Conservation (phyloP, 2,113 vertebrate species). For the Seriola aureovittata region DNA sequence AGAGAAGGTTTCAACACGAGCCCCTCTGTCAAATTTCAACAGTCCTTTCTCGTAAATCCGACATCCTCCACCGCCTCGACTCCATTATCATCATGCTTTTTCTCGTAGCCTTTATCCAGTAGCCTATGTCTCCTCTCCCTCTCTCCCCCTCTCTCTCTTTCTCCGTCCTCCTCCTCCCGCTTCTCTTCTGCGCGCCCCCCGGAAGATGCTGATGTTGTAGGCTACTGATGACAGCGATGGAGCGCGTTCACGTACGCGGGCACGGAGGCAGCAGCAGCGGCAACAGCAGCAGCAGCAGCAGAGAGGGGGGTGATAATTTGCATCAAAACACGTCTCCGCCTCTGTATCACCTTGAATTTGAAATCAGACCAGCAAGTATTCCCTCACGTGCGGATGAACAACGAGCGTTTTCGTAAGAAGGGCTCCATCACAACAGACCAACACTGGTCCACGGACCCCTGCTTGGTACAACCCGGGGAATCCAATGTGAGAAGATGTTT, state of each 20-base stretch:
- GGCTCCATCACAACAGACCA: neutral
- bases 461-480: neutral
- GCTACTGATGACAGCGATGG: conserved; percentile 73
- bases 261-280: conserved; percentile 32
- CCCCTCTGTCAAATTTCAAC: conserved; percentile 74
- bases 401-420: neutral
- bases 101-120: conserved; percentile 69
- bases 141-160: conserved; percentile 26
- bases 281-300: neutral
- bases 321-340: conserved; percentile 35
- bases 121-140: conserved; percentile 45
- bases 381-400: conserved; percentile 2
- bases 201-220: conserved; percentile 81
- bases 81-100: conserved; percentile 80
- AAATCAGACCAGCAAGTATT: neutral
- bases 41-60: conserved; percentile 72
- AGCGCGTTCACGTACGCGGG: conserved; percentile 62
- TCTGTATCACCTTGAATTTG: conserved; percentile 37
- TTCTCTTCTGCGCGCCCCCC: conserved; percentile 66
- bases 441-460: too few species aligned
- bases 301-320: conserved; percentile 14
- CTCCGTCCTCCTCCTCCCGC: conserved; percentile 67
- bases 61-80: conserved; percentile 77
- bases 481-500: neutral
- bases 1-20: conserved; percentile 18